Base-by-base conservation (phyloP, 2,888 invertebrate genomes). In the Drosophila sordidapex region DNA sequence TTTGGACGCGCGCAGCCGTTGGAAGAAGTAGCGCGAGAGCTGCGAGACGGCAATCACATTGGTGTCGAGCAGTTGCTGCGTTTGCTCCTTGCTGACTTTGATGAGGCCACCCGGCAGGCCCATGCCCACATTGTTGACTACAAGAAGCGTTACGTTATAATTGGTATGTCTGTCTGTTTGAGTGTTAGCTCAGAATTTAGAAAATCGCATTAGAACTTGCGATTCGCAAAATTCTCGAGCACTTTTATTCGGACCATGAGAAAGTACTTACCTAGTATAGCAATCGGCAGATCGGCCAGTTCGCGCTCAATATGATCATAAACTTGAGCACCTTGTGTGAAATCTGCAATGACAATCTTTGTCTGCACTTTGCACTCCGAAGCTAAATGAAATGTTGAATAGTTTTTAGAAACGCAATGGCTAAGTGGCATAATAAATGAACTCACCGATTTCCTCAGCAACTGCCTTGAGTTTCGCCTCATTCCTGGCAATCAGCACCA, bases 11-110 rank as follows among this genome's bases (percentile, higher is more conserved):
- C 95, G 95, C 97, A 98, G 97, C 65, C 95, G 95, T 5, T 96
- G 95, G 72, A 98, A 94, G 61, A 97, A 94, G 89, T 97, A 93
- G 67, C 96, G 94, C 7, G 96, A 96, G 95, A 98, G 95, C 91
- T 96, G 93, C 0, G 98, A 97, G 27, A 96, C 96, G 0, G 98
- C 96, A 0, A 96, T 96, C 7, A 97, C 95, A 93, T 98, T 98
- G n/a, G 98, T 95, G 90, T 96, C 96, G 79, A 98, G 95, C 60
- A 98, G 94, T 89, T 97, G 95, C 96, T 96, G 97, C 0, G 96
- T 91, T 76, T 96, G 95, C 66, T 95, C 91, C 57, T 95, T 94
- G 0, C 96, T 95, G 1, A 96, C 94, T 84, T 96, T 96, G 52
- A 95, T 94, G 36, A 98, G 92, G 48, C 95, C 95, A 95, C 96